These are phyloP conservation scores for Coregonus sp. DNA, from an alignment of 2,797 vertebrate genomes.

Conservation along the genomic window DNA sequence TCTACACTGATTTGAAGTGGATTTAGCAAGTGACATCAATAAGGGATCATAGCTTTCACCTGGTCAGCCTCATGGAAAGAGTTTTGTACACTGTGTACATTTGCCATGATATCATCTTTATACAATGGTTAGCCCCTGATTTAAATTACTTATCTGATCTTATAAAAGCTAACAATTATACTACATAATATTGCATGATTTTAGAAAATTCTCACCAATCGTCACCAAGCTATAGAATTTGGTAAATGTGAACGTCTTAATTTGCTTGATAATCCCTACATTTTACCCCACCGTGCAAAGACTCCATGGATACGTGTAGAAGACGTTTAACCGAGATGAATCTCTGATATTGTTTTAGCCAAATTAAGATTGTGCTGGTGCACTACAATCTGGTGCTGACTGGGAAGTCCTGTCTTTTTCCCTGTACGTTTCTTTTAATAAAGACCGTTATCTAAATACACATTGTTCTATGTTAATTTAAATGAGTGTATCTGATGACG, in stretches of 20 bases:
- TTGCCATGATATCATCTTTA: not conserved
- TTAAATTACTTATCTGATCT: slow-evolving; percentile 11
- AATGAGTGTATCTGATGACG: too few relatives aligned
- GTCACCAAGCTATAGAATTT: slow-evolving; percentile 25
- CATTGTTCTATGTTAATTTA: too few relatives aligned
- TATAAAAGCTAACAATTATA: slow-evolving; percentile 10
- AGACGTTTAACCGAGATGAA: slow-evolving; percentile 33
- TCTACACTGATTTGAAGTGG: too few relatives aligned
- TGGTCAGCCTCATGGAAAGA: too few relatives aligned
- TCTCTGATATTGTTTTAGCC: slow-evolving; percentile 38
- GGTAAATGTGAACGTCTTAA: slow-evolving; percentile 13
- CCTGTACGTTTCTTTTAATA: slow-evolving; percentile 55
- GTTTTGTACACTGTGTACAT: too few relatives aligned
- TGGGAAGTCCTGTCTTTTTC: slow-evolving; percentile 27
- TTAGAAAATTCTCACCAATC: slow-evolving; percentile 15
- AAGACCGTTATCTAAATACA: slow-evolving; percentile 43
- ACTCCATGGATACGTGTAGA: slow-evolving; percentile 15
- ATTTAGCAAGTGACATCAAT: too few relatives aligned
- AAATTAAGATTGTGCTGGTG: slow-evolving; percentile 36
- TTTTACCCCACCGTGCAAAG: slow-evolving; percentile 56
- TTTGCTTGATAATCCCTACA: not conserved
- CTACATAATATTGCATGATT: slow-evolving; percentile 41
- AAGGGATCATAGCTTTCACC: too few relatives aligned
- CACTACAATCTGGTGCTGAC: slow-evolving; percentile 16
- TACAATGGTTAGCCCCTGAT: slow-evolving; percentile 25